Base-by-base conservation (phyloP, 53 echinoderm and acorn worm genomes). In the Apostichopus leukothele region DNA sequence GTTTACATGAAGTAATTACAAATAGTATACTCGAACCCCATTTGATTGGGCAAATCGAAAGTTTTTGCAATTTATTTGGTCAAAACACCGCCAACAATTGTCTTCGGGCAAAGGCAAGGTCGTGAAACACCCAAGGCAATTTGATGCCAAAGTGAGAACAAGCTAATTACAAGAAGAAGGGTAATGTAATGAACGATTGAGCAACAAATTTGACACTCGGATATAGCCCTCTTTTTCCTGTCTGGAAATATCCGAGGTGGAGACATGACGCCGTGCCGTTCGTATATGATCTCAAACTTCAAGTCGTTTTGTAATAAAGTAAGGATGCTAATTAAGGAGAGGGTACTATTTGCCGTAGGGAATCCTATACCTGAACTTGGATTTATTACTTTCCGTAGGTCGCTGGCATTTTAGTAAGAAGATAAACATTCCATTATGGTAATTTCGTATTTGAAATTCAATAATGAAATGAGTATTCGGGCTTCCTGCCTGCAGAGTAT, bases 381-480 rank as follows among this genome's bases (percentile, higher is more conserved):
- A 71, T 71, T 71, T 71, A 16, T 13, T 71, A 71, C 71, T 71
- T 71, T 71, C 20, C 18, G 18, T 18, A 18, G 71, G 71, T 71
- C 71, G 71, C 21, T 71, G 71, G 18, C 71, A 71, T 16, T 71
- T 71, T 71, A 18, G 71, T 71, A 71, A 71, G 16, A 71, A 71
- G 71, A 71, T 71, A 71, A 71, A 71, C n/a, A 71, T 18, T 71
- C 71, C 71, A 71, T 18, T 71, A 18, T 71, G 71, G 71, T 71
- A n/a, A 71, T 19, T 71, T 71, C 18, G 20, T 71, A 71, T 71
- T 71, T 71, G 71, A 71, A 16, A 71, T 71, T 71, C 71, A 71
- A 71, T 71, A 71, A 71, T 71, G 16, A 71, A 71, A 71, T 13
- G 71, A n/a, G 20, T 71, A 71, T 16, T 71, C 6, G 71, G 18